Conservation (phyloP, 2,888 invertebrate species). For the Drosophila parthenogenetica region DNA sequence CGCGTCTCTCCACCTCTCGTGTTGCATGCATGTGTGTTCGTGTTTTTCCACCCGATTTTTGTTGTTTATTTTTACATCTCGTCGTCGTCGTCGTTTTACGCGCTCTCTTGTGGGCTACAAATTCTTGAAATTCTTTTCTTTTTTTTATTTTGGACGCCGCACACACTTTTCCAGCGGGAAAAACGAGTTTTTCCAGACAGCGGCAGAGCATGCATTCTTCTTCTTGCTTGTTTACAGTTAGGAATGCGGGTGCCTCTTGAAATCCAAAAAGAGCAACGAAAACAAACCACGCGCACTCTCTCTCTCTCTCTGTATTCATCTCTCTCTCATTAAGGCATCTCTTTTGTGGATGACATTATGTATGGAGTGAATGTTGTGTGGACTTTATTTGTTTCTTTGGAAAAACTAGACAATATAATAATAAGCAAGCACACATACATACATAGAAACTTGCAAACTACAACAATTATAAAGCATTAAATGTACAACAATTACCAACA, state of each 20-base stretch:
- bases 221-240: conserved; percentile 78
- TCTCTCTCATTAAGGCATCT: conserved; percentile 17
- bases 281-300: conserved; percentile 46
- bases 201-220: conserved; percentile 57
- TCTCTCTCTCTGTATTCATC: conserved; percentile 29
- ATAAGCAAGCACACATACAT: conserved; percentile 7
- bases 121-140: conserved; percentile 76
- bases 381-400: conserved; percentile 40
- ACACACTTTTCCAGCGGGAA: conserved; percentile 79
- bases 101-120: conserved; percentile 64
- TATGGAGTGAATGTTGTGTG: conserved; percentile 33
- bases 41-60: conserved; percentile 61
- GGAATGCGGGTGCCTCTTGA: conserved; percentile 72
- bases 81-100: conserved; percentile 51
- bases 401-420: conserved; percentile 48
- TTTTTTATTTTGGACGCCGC: conserved; percentile 34
- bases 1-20: conserved; percentile 25
- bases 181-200: conserved; percentile 77
- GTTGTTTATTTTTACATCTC: conserved; percentile 59
- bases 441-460: conserved; percentile 1
- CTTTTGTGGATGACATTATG: conserved; percentile 44
- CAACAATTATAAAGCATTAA: conserved; percentile 38
- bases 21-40: conserved; percentile 27
- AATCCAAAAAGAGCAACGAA: conserved; percentile 58
- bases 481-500: conserved; percentile 31